Percentiles rank a stretch among this genome's conserved stretches.
Conservation (phyloP, 2,888 invertebrate species). For the Metacarcinus magister region DNA sequence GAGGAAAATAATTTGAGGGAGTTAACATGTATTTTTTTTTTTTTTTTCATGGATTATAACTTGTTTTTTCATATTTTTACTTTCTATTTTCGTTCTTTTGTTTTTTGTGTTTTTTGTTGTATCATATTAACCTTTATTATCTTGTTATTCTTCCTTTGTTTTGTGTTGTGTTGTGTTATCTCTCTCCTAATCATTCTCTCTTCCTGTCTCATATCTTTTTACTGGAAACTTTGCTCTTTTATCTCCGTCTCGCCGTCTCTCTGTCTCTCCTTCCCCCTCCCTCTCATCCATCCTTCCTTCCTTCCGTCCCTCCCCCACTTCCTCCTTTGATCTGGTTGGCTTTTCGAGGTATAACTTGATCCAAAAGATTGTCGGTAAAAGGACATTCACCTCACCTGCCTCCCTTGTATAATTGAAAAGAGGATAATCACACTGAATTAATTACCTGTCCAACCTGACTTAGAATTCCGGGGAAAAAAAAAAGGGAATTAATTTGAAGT, state of each 20-base stretch:
- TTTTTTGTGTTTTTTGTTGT: neutral
- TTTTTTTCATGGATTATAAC: neutral
- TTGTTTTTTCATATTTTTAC: neutral
- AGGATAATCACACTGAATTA: conserved; percentile 29
- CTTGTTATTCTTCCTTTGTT: neutral
- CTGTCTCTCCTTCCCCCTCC: neutral
- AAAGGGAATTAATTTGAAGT: neutral
- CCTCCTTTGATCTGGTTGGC: neutral
- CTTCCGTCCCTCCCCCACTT: neutral
- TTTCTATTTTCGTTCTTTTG: neutral
- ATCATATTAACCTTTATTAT: too few relatives aligned
- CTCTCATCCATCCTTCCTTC: neutral
- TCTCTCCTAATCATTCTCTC: neutral
- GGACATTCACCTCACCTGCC: neutral
- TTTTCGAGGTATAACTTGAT: neutral
- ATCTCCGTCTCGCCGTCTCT: neutral
- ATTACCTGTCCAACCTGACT: conserved; percentile 21
- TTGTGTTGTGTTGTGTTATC: neutral
- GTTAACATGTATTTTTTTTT: neutral
- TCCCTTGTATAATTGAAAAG: conserved; percentile 5
- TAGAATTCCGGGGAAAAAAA: neutral
- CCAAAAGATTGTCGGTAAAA: neutral
- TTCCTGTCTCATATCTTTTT: neutral
- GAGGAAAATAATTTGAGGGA: neutral
- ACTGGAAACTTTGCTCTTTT: too few relatives aligned